Evolutionary conservation across 2,888 invertebrate species (phyloP).

Genomic region (Terebella lapidaria): DNA sequence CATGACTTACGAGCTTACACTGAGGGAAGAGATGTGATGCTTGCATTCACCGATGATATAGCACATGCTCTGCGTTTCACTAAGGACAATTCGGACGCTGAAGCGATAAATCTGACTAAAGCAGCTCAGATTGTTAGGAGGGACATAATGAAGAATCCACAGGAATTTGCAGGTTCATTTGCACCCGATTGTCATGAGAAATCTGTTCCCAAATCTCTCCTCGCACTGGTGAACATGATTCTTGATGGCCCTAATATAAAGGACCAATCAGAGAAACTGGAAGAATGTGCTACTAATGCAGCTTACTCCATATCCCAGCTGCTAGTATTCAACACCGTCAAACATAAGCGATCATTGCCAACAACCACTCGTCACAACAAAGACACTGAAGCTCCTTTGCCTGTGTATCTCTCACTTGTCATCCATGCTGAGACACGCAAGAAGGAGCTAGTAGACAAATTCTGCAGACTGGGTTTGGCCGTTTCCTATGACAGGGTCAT

Average conservation of each 20-base stretch:
- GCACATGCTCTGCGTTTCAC: neutral
- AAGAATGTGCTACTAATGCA: neutral
- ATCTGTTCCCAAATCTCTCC: neutral
- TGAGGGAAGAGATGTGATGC: neutral
- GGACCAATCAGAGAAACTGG: neutral
- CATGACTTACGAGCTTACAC: neutral
- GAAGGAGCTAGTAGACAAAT: neutral
- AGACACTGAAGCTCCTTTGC: neutral
- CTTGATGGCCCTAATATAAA: neutral
- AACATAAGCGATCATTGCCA: neutral
- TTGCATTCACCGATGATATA: neutral
- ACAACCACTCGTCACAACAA: neutral
- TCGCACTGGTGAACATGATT: neutral
- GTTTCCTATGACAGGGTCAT: neutral
- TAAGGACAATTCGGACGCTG: neutral
- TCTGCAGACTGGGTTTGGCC: neutral
- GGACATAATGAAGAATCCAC: neutral
- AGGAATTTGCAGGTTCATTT: neutral
- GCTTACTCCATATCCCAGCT: neutral
- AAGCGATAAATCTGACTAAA: neutral
- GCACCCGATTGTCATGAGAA: neutral
- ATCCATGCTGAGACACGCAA: neutral
- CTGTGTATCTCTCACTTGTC: neutral
- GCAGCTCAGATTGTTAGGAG: neutral
- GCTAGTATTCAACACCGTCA: constrained; percentile 3